Base-by-base conservation (phyloP, 1,140 invertebrate species). In the Drosophila ogumai region DNA sequence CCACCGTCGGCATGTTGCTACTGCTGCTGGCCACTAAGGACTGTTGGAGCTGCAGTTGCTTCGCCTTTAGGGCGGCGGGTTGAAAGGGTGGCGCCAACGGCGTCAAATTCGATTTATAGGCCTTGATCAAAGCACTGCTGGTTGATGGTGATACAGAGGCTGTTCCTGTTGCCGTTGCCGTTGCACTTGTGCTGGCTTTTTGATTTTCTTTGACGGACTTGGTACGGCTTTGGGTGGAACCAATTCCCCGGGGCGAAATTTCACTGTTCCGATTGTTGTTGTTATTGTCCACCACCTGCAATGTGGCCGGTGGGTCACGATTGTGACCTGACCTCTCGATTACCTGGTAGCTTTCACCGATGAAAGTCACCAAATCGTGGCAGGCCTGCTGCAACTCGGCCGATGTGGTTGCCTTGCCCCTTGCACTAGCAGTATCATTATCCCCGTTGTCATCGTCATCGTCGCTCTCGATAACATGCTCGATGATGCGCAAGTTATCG, bases 381-480 rank as follows among this genome's bases (percentile, higher is more conserved):
- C 87, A 87, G 19, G 81, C 79, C 58, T 75, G 74, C 32, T 79
- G 69, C 31, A 64, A 17, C 38, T 69, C 56, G 10, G 17, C 57
- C 10, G 58, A 55, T 15, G 43, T 54, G 4, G 40, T n/a, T 15
- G 64, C 25, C 34, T 47, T 25, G 9, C 34, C 28, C 6, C 41
- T 50, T 8, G 40, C 59, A 3, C 10, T 49, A n/a, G 28, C 28
- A 17, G 12, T 19, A 12, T 50, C n/a, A 12, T 31, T 17, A 17
- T 17, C 47, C 17, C 55, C 1, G 15, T 6, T 10, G 34, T 57
- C 56, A 1, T 66, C 63, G 0, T 72, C 81, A 2, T 90, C 86
- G 17, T 90, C 81, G 67, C 84, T 91, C 46, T 91, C 91, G 67
- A 92, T 92, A 52, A 92, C 91, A 46, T 91, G 91, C 43, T 92